These are phyloP conservation scores for Sebastes kiyomatsui DNA, from an alignment of 2,797 vertebrate species.

Conservation along the genomic window DNA sequence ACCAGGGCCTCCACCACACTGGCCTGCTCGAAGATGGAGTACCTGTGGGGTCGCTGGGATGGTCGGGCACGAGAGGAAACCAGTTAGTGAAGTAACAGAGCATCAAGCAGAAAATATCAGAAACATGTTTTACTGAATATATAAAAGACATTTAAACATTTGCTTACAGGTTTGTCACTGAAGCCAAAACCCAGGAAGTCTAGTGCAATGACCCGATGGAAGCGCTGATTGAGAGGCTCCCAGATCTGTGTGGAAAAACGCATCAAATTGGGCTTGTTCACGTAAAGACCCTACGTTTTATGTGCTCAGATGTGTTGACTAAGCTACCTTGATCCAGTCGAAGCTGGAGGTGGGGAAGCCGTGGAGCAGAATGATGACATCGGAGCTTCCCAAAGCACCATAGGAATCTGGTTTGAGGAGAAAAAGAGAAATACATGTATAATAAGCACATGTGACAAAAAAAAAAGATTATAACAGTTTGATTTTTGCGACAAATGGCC, in stretches of 20 bases:
- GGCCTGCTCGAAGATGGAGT: conserved; percentile 97
- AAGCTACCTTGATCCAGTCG: conserved; percentile 94
- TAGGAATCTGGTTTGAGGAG: conserved; percentile 81
- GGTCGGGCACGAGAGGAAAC: not conserved
- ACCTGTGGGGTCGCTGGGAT: conserved; percentile 89
- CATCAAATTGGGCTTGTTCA: not conserved
- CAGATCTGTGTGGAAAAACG: conserved; percentile 84
- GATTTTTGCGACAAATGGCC: no score
- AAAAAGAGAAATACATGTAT: not conserved
- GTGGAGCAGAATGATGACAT: conserved; percentile 89
- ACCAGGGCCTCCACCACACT: conserved; percentile 90
- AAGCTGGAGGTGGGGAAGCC: conserved; percentile 97
- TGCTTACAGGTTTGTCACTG: conserved; percentile 95
- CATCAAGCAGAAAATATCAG: no score
- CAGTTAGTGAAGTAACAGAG: not conserved
- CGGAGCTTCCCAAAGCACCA: conserved; percentile 90
- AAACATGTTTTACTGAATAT: not conserved
- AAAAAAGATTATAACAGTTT: not conserved
- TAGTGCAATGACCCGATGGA: conserved; percentile 91
- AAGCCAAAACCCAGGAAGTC: conserved; percentile 98
- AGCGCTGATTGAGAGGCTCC: conserved; percentile 91
- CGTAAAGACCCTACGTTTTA: accelerated
- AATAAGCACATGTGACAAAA: not conserved
- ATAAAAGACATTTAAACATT: not conserved
- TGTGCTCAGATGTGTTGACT: not conserved